Conservation (phyloP, 2,113 vertebrate genomes). For the Hyperopisus bebe region DNA sequence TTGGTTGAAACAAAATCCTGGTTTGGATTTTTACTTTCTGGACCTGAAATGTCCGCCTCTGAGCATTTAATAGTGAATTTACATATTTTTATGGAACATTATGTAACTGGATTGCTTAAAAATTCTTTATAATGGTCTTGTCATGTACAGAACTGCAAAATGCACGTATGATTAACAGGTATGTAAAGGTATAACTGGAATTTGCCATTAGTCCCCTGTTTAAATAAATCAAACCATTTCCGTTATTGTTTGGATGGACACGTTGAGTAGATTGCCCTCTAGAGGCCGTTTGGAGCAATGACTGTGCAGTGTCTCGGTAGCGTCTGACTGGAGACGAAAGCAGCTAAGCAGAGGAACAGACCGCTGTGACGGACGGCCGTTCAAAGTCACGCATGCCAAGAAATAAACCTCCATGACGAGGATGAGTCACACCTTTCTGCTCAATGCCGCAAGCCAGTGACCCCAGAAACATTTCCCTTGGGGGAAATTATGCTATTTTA, state of each 20-base stretch:
- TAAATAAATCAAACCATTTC: not conserved
- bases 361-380: not conserved
- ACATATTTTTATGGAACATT: not conserved
- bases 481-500: conserved; percentile 1
- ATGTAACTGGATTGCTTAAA: not conserved
- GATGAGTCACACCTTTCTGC: not conserved
- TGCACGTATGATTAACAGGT: not conserved
- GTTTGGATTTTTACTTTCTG: too few species aligned
- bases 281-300: not conserved
- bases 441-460: not conserved
- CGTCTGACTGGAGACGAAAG: not conserved
- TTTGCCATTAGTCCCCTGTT: not conserved
- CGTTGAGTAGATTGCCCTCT: not conserved
- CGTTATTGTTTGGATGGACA: not conserved
- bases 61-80: not conserved
- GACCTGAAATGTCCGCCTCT: too few species aligned
- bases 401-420: not conserved
- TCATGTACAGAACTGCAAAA: not conserved
- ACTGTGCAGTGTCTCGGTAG: not conserved
- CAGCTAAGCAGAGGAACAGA: conserved; percentile 5
- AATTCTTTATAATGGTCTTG: not conserved
- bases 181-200: not conserved
- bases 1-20: too few species aligned
- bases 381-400: not conserved
- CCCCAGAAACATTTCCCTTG: not conserved